These are phyloP conservation scores for Emmelina monodactyla DNA, from an alignment of 2,888 invertebrate species.

Conservation along the genomic window DNA sequence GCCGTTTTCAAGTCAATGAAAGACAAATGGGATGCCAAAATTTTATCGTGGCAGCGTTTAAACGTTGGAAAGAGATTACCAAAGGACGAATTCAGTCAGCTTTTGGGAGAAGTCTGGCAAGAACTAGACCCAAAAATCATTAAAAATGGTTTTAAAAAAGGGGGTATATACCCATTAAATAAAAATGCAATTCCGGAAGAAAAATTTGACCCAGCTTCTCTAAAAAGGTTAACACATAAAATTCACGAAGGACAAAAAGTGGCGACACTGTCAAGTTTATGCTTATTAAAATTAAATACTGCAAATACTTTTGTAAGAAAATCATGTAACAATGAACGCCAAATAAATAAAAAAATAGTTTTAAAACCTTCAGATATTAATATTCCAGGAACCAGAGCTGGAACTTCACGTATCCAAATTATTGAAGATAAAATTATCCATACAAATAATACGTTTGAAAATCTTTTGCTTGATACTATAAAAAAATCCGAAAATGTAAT, in stretches of 20 bases:
- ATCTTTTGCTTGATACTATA: not conserved
- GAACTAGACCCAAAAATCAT: conserved; percentile 5
- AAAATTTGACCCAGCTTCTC: not conserved
- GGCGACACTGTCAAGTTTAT: no score
- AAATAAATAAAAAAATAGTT: no score
- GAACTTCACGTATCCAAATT: not conserved
- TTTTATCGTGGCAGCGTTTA: conserved; percentile 11
- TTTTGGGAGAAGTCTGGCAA: conserved; percentile 1
- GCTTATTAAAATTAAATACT: no score
- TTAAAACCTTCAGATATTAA: no score
- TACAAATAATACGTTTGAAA: conserved; percentile 2
- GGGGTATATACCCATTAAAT: not conserved
- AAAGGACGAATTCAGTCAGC: conserved; percentile 9
- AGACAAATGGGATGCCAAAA: conserved; percentile 14
- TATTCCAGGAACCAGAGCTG: not conserved
- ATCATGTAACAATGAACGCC: not conserved
- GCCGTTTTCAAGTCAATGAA: conserved; percentile 19
- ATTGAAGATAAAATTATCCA: conserved; percentile 3
- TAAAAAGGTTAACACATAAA: no score
- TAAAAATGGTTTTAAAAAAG: conserved; percentile 3
- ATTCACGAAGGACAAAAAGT: no score
- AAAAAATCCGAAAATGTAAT: not conserved
- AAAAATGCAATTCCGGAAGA: not conserved
- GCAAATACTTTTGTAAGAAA: not conserved
- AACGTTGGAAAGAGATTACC: conserved; percentile 2